These are phyloP conservation scores for Metopia argyrocephala DNA, from an alignment of 2,888 invertebrate species.

Conservation along the genomic window DNA sequence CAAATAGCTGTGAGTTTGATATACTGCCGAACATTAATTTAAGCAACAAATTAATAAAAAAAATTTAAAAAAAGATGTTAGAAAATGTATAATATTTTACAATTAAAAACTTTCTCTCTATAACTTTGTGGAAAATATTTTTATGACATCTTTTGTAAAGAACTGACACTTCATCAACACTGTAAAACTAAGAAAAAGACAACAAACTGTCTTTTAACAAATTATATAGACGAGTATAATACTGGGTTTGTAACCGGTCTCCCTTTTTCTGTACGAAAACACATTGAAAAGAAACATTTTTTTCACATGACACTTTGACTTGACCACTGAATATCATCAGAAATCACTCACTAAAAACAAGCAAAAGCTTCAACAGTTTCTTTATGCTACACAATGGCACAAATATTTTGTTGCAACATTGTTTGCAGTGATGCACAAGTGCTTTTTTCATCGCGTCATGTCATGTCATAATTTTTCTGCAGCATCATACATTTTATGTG, in stretches of 20 bases:
- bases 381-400: conserved; percentile 33
- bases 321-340: conserved; percentile 9
- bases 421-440: conserved; percentile 47
- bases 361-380: conserved; percentile 13
- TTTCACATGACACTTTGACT: conserved; percentile 55
- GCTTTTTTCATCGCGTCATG: conserved; percentile 21
- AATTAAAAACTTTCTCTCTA: conserved; percentile 24
- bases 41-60: background rate
- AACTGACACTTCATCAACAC: conserved; percentile 34
- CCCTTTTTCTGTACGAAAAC: conserved; percentile 1
- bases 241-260: conserved; percentile 17
- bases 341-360: background rate
- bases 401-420: conserved; percentile 41
- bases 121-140: background rate
- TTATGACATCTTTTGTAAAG: conserved; percentile 21
- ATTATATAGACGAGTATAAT: too few species aligned
- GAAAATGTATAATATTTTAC: background rate
- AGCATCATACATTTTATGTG: conserved; percentile 51
- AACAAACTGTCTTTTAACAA: background rate
- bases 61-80: conserved; percentile 27
- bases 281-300: background rate
- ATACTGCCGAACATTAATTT: conserved; percentile 47
- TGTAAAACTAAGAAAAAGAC: background rate
- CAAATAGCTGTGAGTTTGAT: conserved; percentile 51
- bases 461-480: conserved; percentile 56